Evolutionary conservation across 2,113 vertebrate genomes (phyloP).

Genomic region (Fulmarus glacialis): DNA sequence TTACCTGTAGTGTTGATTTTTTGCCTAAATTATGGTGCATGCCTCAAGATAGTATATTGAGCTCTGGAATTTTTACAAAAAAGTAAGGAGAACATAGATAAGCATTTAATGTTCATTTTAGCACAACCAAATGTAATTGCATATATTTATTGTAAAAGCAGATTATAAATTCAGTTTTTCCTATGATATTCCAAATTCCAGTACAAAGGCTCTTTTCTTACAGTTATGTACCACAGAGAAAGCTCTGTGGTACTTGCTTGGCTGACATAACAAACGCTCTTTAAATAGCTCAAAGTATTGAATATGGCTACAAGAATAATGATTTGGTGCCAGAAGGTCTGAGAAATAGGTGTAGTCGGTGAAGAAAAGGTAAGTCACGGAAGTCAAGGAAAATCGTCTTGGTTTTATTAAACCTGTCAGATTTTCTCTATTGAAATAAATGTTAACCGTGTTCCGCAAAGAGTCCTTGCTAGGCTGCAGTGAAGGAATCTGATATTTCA

Average conservation of each 20-base stretch:
- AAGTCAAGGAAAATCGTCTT: constrained; percentile 57
- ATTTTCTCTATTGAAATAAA: constrained; percentile 47
- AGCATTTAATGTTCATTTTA: neutral
- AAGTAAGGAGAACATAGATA: neutral
- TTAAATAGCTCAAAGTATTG: constrained; percentile 5
- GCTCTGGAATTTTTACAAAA: neutral
- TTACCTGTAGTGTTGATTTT: neutral
- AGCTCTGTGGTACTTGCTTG: neutral
- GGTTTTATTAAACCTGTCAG: constrained; percentile 55
- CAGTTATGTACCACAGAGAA: neutral
- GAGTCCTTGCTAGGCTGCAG: neutral
- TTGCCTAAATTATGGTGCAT: neutral
- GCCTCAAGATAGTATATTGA: neutral
- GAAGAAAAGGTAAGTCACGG: constrained; percentile 41
- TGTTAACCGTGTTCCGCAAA: constrained; percentile 26
- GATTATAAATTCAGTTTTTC: neutral
- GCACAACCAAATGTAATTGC: neutral
- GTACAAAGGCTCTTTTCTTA: neutral
- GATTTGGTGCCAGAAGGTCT: constrained; percentile 39
- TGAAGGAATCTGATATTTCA: constrained; percentile 19
- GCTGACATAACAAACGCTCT: neutral
- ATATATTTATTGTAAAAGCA: neutral
- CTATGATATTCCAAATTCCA: neutral
- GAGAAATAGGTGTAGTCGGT: constrained; percentile 19
- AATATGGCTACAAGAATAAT: constrained; percentile 21